Conservation (phyloP, 2,888 invertebrate species). For the Onthophagus sagittarius region DNA sequence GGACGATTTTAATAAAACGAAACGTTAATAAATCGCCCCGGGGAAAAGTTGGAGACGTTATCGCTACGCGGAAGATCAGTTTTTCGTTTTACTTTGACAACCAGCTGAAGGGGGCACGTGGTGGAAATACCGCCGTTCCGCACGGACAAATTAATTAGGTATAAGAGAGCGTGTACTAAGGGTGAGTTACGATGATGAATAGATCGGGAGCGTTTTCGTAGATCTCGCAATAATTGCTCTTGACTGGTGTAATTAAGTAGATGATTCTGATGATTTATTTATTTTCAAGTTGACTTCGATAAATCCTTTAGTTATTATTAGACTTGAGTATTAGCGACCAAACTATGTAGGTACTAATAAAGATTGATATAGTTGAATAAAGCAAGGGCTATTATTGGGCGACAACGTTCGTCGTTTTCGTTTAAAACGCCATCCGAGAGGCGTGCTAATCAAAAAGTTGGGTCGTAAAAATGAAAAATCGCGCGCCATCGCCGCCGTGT, state of each 20-base stretch:
- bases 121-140: background rate
- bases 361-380: background rate
- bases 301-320: background rate
- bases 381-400: background rate
- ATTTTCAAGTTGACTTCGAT: background rate
- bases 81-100: background rate
- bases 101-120: background rate
- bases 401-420: background rate
- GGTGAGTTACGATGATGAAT: background rate
- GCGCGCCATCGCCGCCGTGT: background rate
- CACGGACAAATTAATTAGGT: slow-evolving; percentile 3
- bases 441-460: slow-evolving; percentile 4
- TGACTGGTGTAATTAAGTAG: background rate
- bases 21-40: slow-evolving; percentile 7
- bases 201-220: background rate
- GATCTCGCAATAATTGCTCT: background rate
- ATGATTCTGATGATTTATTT: background rate
- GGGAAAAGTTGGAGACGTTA: slow-evolving; percentile 9
- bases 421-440: background rate
- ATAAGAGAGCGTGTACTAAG: background rate
- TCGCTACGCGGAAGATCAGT: background rate
- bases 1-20: slow-evolving; percentile 11
- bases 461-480: slow-evolving; percentile 9
- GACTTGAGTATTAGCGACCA: background rate
- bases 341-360: background rate